phyloP scores from a whole-genome alignment of 2,888 invertebrate genomes.

The Rhodophaea formosa region DNA sequence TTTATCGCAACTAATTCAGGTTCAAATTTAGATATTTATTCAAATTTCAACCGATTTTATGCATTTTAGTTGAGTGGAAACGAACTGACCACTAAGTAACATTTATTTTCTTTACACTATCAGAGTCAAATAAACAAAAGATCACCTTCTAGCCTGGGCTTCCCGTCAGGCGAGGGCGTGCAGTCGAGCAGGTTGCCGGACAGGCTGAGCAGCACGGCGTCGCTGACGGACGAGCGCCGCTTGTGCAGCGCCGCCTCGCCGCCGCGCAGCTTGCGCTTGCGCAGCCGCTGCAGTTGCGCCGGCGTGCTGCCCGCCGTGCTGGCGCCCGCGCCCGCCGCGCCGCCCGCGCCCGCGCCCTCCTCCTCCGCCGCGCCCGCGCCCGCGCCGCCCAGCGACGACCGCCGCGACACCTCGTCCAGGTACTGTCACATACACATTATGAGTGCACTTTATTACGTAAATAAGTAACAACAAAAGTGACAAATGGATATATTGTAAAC shows the following conservation, averaged over 20 bases:
- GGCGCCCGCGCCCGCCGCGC: constrained; percentile 30
- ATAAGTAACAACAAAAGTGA: too few relatives aligned
- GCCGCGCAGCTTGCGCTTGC: constrained; percentile 89
- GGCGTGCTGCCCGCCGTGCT: constrained; percentile 52
- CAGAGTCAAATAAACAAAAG: not conserved
- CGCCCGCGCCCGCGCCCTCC: constrained; percentile 30
- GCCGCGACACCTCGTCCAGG: constrained; percentile 72
- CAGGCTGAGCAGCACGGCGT: constrained; percentile 90
- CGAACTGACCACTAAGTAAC: too few relatives aligned
- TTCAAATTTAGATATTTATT: too few relatives aligned
- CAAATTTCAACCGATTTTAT: too few relatives aligned
- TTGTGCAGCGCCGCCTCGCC: constrained; percentile 84
- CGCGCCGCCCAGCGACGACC: constrained; percentile 66
- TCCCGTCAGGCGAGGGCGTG: constrained; percentile 90
- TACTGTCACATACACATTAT: constrained; percentile 47
- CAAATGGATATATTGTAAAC: constrained; percentile 42
- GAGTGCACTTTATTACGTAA: not conserved
- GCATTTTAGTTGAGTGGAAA: too few relatives aligned
- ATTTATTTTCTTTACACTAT: too few relatives aligned
- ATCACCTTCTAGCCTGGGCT: constrained; percentile 76
- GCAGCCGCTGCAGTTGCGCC: constrained; percentile 75
- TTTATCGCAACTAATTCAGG: too few relatives aligned
- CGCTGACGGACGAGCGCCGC: constrained; percentile 92
- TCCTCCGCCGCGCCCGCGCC: constrained; percentile 30
- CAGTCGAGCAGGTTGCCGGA: constrained; percentile 95